Base-by-base conservation (phyloP, 2,888 invertebrate genomes). In the Agriopis marginaria region DNA sequence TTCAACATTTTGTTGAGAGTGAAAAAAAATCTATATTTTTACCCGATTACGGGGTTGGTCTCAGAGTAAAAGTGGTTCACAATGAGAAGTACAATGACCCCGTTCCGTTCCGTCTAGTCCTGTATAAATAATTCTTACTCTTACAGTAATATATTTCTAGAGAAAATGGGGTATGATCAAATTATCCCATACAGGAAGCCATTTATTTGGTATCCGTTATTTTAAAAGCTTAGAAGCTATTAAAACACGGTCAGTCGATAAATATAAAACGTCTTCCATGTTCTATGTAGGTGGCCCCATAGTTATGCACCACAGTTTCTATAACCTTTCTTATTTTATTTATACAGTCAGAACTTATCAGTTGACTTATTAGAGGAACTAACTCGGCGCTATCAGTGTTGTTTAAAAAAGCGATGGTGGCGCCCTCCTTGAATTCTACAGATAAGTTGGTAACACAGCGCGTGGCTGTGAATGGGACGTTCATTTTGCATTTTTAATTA, bases 391-490 rank as follows among this genome's bases (percentile, higher is more conserved):
- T 23, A 1, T 23, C 17, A 2, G 17, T 23, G 17, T 1, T 23
- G 17, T 23, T 8, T 3, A 8, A 40, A 8, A 40, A 6, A 7
- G 3, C 40, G 3, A 40, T 40, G 8, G 40, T 40, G 40, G 40
- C 40, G 6, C 40, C 40, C 40, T 8, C 40, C 7, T 8, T 8
- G 7, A 40, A 40, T 8, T 7, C 40, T 40, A 40, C 2, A 40
- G 6, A 40, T 7, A 55, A n/a, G 6, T n/a, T 3, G 49, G 14
- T 49, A 7, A n/a, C 42, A 42, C 8, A 42, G 42, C 6, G 42
- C 67, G 64, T 65, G 67, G 58, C 71, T 42, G n/a, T 62, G 71
- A 65, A 68, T 55, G 32, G 39, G 54, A 32, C 55, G 47, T 44
- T 53, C 17, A 49, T 58, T 62, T 65, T 58, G 62, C 53, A 66